Base-by-base conservation (phyloP, 1,140 invertebrate genomes). In the Drosophila malerkotliana region DNA sequence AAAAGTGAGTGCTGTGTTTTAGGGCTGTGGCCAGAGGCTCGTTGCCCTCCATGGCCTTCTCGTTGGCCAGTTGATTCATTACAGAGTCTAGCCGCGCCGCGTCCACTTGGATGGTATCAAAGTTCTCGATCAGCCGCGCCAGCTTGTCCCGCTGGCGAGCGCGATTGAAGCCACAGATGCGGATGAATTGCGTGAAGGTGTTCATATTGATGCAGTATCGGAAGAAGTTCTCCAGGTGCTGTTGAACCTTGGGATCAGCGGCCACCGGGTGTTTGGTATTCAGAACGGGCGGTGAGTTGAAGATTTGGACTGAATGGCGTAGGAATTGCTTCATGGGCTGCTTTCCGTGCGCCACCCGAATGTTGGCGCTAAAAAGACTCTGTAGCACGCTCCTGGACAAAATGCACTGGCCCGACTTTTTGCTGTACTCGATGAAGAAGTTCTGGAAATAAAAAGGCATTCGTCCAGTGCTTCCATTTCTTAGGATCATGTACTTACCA, bases 71-170 rank as follows among this genome's bases (percentile, higher is more conserved):
- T 68, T 94, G 94, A 90, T 97, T 96, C 52, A 98, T 93, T 90
- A 95, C 96, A 5, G 95, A 95, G 93, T 99, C 98, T 2, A 98
- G 96, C 79, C 97, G 95, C 90, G 98, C 98, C 18, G 98, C 98
- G 93, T 99, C 98, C 91, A 99, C 97, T 92, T 99, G 98, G n/a
- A 99, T 92, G 24, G 94, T 94, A 4, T 97, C 96, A 89, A 99
- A 96, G 47, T 93, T 93, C 73, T 99, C 98, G 12, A 99, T 92
- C 32, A 99, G 92, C 79, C 97, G 94, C 9, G 97, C 97, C 61
- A 99, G 93, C 93, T 98, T 98, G 91, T 99, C 98, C 56, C 98
- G 93, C 92, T 99, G 98, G 30, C 98, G 93, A 2, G 98, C 98
- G 69, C 98, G 93, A 93, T 99, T 99, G 90, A 99, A 98, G 3